Percentiles rank a stretch among this genome's conserved stretches.
Evolutionary conservation across 2,113 vertebrate genomes (phyloP).

Genomic region (Myxocyprinus asiaticus): DNA sequence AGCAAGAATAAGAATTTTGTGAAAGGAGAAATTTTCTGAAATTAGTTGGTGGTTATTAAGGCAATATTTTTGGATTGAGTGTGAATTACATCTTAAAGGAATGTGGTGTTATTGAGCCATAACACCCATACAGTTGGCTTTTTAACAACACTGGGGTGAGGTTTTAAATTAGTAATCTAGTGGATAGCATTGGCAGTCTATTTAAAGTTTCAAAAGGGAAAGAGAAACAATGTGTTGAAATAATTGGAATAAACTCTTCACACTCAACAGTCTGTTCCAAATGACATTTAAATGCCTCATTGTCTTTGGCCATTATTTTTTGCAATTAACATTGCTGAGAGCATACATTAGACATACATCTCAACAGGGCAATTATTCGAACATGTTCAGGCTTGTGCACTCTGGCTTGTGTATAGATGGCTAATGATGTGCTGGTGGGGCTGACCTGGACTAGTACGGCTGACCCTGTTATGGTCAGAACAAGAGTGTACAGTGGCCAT

Average conservation of each 20-base stretch:
- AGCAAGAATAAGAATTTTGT: too few species aligned
- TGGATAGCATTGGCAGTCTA: background rate
- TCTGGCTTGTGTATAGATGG: constrained; percentile 18
- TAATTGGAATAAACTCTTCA: background rate
- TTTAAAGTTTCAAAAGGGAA: background rate
- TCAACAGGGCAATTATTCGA: constrained; percentile 21
- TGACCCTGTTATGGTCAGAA: constrained; percentile 31
- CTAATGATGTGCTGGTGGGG: constrained; percentile 14
- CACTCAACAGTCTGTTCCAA: constrained; percentile 26
- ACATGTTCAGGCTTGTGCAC: constrained; percentile 12
- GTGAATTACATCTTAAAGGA: background rate
- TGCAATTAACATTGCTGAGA: background rate
- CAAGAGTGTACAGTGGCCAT: background rate
- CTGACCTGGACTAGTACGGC: constrained; percentile 20
- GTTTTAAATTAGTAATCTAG: too few species aligned
- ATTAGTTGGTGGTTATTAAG: too few species aligned
- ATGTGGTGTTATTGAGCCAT: background rate
- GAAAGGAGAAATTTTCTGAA: too few species aligned
- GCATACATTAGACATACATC: constrained; percentile 19
- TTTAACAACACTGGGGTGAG: too few species aligned
- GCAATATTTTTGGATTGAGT: background rate
- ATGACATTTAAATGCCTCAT: constrained; percentile 23
- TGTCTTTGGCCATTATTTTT: constrained; percentile 38
- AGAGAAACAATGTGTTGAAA: background rate
- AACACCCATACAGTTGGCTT: too few species aligned